These are phyloP conservation scores for Pipra filicauda DNA, from an alignment of 2,113 vertebrate species.

Conservation along the genomic window DNA sequence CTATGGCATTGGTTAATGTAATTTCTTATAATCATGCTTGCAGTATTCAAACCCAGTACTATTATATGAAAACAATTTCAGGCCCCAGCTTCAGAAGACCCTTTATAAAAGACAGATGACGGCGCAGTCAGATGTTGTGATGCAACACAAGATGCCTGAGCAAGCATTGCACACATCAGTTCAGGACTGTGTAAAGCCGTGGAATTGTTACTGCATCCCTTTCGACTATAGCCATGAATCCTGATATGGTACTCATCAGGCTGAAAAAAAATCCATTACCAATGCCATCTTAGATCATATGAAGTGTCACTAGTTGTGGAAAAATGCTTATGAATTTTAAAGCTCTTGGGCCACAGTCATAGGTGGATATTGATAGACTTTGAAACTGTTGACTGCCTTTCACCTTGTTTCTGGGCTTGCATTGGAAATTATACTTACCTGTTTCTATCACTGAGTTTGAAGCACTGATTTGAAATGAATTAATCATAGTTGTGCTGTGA, in stretches of 20 bases:
- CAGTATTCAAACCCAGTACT: background rate
- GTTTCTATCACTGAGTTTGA: background rate
- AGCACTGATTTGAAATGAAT: background rate
- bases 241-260: background rate
- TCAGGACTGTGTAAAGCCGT: background rate
- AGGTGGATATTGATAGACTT: background rate
- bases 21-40: background rate
- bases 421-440: background rate
- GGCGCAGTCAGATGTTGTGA: background rate
- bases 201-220: background rate
- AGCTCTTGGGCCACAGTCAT: background rate
- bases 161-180: background rate
- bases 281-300: background rate
- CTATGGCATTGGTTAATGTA: background rate
- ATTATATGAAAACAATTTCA: background rate
- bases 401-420: background rate
- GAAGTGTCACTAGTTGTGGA: background rate
- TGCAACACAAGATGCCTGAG: rapidly evolving
- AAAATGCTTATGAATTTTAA: background rate
- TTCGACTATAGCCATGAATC: rapidly evolving
- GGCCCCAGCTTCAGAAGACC: background rate
- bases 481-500: background rate
- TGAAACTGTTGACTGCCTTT: background rate
- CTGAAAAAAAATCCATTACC: background rate
- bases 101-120: background rate